Percentiles rank a stretch among this genome's conserved stretches.
Evolutionary conservation across 2,888 invertebrate genomes (phyloP).

Genomic region (Perizoma affinitatum): DNA sequence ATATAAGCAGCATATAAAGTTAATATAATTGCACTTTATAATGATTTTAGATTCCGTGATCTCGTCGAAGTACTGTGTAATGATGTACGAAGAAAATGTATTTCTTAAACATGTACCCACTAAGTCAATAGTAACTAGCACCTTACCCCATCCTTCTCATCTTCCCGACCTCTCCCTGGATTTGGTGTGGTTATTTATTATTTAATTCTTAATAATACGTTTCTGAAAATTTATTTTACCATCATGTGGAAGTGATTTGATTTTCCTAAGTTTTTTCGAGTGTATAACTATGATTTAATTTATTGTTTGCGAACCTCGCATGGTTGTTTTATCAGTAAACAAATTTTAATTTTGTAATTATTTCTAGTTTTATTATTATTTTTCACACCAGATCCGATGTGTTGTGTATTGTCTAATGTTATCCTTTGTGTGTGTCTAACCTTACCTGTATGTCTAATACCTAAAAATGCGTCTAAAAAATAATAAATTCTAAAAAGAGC

Average conservation of each 20-base stretch:
- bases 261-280: conserved; percentile 80
- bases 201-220: conserved; percentile 68
- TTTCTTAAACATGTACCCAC: conserved; percentile 61
- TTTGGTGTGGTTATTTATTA: conserved; percentile 83
- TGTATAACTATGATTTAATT: conserved; percentile 65
- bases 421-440: conserved; percentile 95
- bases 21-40: conserved; percentile 77
- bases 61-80: conserved; percentile 73
- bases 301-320: conserved; percentile 78
- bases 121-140: conserved; percentile 71
- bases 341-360: conserved; percentile 53
- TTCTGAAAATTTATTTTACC: conserved; percentile 73
- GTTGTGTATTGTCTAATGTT: conserved; percentile 96
- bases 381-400: conserved; percentile 85
- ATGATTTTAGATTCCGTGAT: conserved; percentile 75
- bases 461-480: conserved; percentile 70
- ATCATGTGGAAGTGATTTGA: conserved; percentile 84
- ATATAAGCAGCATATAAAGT: conserved; percentile 73
- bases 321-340: conserved; percentile 72
- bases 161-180: conserved; percentile 82
- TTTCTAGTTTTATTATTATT: conserved; percentile 66
- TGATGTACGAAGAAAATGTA: conserved; percentile 69
- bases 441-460: conserved; percentile 83
- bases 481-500: conserved; percentile 66
- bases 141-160: conserved; percentile 79